Base-by-base conservation (phyloP, 1,140 invertebrate genomes). In the Aphis gossypii region DNA sequence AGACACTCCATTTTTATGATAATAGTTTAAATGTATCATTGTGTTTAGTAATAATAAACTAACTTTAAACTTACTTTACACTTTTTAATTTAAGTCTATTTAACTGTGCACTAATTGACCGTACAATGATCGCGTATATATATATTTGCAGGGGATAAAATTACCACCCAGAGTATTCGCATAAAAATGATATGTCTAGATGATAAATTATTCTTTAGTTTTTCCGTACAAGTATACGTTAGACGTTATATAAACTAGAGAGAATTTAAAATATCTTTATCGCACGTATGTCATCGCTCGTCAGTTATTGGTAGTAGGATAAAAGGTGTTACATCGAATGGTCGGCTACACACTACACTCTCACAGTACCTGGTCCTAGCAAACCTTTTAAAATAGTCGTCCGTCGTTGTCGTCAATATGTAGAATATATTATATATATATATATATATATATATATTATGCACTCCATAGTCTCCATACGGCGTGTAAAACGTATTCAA, bases 181-280 rank as follows among this genome's bases (percentile, higher is more conserved):
- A 76, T n/a, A 76, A 76, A 76, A 76, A n/a, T n/a, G 11, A 60
- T 60, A 18, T 76, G 60, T n/a, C n/a, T 11, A 76, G 4, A n/a
- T 3, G 30, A 76, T 76, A 76, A 76, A n/a, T 14, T 76, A 76
- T 76, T 76, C 1, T n/a, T 14, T 76, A 35, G 60, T 76, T 76
- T 76, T 21, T 30, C 1, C n/a, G 30, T 60, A 2, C 0, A 11
- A 60, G 25, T 30, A 30, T n/a, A n/a, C 60, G 4, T n/a, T 48
- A 14, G 46, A 14, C 14, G 30, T 48, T 18, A 51, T 14, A 18
- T 11, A 76, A n/a, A n/a, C 14, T 14, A 76, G 14, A n/a, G n/a
- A 76, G 11, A 76, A 76, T 76, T 76, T 76, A 76, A 76, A 76
- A 76, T 76, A 76, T n/a, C 60, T n/a, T 76, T 76, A 76, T 76